Base-by-base conservation (phyloP, 2,797 vertebrate genomes). In the Pitangus sulphuratus region DNA sequence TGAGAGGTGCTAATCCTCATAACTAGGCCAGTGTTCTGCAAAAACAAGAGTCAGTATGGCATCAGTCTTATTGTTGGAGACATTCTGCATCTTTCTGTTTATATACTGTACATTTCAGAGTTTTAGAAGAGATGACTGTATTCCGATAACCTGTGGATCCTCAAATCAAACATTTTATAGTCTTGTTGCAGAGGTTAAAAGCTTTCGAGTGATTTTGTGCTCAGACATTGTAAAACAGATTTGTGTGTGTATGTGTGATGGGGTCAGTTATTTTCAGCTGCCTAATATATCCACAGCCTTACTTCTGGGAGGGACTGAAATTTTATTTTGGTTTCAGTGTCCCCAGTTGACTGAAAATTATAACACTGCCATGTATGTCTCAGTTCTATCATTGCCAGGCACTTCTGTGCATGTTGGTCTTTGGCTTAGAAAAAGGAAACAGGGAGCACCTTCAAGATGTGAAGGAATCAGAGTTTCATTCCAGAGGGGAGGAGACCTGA, bases 361-460 rank as follows among this genome's bases (percentile, higher is more conserved):
- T 68, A 87, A 78, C 0, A 1, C 28, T 87, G 65, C 75, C 75
- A 53, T 40, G 39, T 30, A 42, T 56, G 21, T 91, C 71, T 93
- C 48, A 56, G 17, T 81, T 69, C 51, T 51, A 62, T 33, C 53
- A 19, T 28, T 89, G 53, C 37, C 89, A 93, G 60, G 54, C 44
- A 86, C 28, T 62, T 91, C 58, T 69, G 75, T 77, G 45, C 44
- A 77, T 86, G 69, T 87, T 95, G 84, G 42, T n/a, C 88, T 82
- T 80, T 40, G 19, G 60, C 64, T 77, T 58, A 87, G 78, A 82
- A 84, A 94, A 80, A 87, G 19, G n/a, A 70, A 90, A 76, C 9
- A 20, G 8, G 35, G 62, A 92, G 3, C 53, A 95, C 50, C 66
- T 94, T 88, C 39, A 87, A 92, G 68, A 84, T 37, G 28, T 68